Percentiles rank a stretch among this genome's conserved stretches.
Conservation (phyloP, 2,113 vertebrate genomes). For the Hypanus sabinus region DNA sequence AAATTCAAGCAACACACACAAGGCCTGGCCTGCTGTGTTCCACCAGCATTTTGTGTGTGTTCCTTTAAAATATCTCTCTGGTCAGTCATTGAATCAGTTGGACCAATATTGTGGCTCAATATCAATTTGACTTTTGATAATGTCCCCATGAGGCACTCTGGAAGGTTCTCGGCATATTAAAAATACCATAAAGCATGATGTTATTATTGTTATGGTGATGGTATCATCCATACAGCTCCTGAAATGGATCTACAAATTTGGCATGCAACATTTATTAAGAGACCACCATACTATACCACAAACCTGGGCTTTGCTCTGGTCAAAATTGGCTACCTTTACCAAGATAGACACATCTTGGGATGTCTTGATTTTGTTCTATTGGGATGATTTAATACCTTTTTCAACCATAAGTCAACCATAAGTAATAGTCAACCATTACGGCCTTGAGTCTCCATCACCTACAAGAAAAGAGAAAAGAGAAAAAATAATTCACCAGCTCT, state of each 20-base stretch:
- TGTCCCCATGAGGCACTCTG: too few species aligned
- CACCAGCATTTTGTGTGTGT: too few species aligned
- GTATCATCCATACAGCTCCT: background rate
- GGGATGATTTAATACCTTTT: background rate
- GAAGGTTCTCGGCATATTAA: too few species aligned
- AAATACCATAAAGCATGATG: too few species aligned
- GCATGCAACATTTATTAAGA: background rate
- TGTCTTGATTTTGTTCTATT: background rate
- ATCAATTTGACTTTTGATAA: too few species aligned
- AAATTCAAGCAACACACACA: too few species aligned
- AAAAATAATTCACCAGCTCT: background rate
- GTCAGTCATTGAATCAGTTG: too few species aligned
- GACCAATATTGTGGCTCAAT: too few species aligned
- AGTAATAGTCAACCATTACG: background rate
- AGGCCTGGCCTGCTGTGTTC: too few species aligned
- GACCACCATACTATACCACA: background rate
- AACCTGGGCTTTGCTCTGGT: background rate
- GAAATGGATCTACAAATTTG: background rate
- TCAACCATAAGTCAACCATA: background rate
- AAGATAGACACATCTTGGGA: background rate
- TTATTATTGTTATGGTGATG: background rate
- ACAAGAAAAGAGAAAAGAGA: background rate
- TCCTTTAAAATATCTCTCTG: too few species aligned
- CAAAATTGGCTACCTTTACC: background rate
- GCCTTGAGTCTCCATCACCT: background rate